Evolutionary conservation across 2,797 vertebrate genomes (phyloP).

Genomic region (Pipistrellus pygmaeus): DNA sequence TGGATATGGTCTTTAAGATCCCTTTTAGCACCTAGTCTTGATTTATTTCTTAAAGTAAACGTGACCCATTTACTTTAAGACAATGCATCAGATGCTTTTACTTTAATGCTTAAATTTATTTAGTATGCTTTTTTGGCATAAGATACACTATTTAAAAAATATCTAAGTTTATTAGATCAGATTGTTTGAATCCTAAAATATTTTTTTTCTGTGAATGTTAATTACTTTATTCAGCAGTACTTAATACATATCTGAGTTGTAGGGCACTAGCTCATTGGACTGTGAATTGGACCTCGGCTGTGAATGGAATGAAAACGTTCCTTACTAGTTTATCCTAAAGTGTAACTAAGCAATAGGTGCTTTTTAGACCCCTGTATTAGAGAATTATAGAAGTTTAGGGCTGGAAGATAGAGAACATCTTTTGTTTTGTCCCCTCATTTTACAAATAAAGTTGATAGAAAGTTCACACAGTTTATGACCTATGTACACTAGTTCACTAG

Average conservation of each 20-base stretch:
- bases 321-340: slow-evolving; percentile 41
- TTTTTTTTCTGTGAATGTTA: slow-evolving; percentile 36
- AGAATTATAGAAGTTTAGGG: slow-evolving; percentile 35
- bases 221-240: slow-evolving; percentile 13
- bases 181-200: slow-evolving; percentile 19
- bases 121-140: neutral
- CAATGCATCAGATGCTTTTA: slow-evolving; percentile 15
- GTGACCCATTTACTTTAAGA: slow-evolving; percentile 30
- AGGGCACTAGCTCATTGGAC: neutral
- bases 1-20: slow-evolving; percentile 33
- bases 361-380: slow-evolving; percentile 36
- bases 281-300: slow-evolving; percentile 3
- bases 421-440: neutral
- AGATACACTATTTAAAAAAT: slow-evolving; percentile 25
- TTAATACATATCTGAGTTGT: neutral
- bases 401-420: neutral
- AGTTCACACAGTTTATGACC: neutral
- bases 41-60: slow-evolving; percentile 48
- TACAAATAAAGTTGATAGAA: neutral
- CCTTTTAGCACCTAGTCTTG: slow-evolving; percentile 37
- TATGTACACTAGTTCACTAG: neutral
- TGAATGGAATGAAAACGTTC: slow-evolving; percentile 1
- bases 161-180: slow-evolving; percentile 26
- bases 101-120: slow-evolving; percentile 57
- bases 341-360: neutral